These are phyloP conservation scores for Urocolius indicus DNA, from an alignment of 2,113 vertebrate species.

Conservation along the genomic window DNA sequence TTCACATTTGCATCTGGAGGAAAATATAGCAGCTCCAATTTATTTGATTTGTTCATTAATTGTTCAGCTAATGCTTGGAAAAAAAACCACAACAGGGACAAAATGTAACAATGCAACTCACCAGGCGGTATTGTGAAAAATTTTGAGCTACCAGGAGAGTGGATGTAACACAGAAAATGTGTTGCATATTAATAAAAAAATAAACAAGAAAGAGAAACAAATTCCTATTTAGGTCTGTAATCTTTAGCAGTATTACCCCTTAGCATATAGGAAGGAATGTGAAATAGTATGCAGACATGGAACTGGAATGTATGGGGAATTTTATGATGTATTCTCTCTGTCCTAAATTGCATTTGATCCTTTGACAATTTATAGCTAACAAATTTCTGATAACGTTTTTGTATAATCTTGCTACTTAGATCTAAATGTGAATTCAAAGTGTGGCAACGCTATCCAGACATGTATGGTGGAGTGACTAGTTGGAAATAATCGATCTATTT, in stretches of 20 bases:
- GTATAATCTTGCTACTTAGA: not conserved
- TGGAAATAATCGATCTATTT: not conserved
- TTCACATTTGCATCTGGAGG: constrained; percentile 61
- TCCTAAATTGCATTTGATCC: not conserved
- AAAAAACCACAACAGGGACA: constrained; percentile 44
- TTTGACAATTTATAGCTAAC: not conserved
- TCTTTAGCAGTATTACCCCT: not conserved
- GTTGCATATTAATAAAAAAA: constrained; percentile 21
- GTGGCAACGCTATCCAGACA: not conserved
- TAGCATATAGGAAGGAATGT: not conserved
- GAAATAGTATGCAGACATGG: not conserved
- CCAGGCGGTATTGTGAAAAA: not conserved
- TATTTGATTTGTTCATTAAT: constrained; percentile 75
- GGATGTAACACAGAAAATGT: not conserved
- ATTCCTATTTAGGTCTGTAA: not conserved
- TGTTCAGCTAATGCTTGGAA: constrained; percentile 61
- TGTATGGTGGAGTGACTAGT: not conserved
- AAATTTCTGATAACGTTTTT: not conserved
- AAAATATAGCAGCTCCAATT: constrained; percentile 45
- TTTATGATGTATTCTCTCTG: not conserved
- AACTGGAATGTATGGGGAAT: not conserved
- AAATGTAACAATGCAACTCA: constrained; percentile 43
- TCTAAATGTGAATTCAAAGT: not conserved
- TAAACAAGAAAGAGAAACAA: constrained; percentile 25
- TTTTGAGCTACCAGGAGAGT: not conserved